Base-by-base conservation (phyloP, 2,888 invertebrate species). In the Drosophila testacea region DNA sequence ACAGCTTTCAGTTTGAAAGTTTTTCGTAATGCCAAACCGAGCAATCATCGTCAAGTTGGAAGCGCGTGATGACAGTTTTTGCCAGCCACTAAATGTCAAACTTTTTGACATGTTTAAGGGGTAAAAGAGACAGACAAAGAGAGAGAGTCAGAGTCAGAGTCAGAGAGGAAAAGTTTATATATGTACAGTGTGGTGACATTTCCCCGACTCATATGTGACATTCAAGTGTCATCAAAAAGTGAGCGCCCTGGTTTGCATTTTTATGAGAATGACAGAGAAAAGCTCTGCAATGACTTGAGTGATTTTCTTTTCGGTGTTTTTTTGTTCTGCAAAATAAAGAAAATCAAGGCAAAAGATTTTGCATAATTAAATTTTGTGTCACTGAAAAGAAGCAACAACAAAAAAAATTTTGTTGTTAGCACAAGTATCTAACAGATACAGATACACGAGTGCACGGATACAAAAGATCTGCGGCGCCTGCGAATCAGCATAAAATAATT, bases 71-170 rank as follows among this genome's bases (percentile, higher is more conserved):
- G 85, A 85, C 89, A 88, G 85, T 88, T 88, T 88, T 79, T 82
- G 87, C 87, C 84, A 88, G 82, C 85, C 87, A 88, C 89, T 86
- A 85, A 85, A 88, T 86, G 85, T 88, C 89, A 88, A 88, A 88
- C 81, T 83, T 88, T 86, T 54, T 75, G 84, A 86, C 79, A 79
- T 73, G 73, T 69, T 72, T 69, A 48, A 76, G 77, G 63, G 55
- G 63, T 47, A 57, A 57, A 47, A 47, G 47, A 38, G 46, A 47
- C 46, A 27, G 36, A 38, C 22, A 44, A 5, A 32, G 44, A 4
- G 36, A 22, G 4, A 16, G 47, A 13, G 38, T 16, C 16, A 32
- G 16, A 6, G 10, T 16, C 4, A n/a, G 44, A 16, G 46, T 44
- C 34, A 42, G 67, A 60, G 46, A 27, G 10, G 42, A 16, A 55